Conservation (phyloP, 2,888 invertebrate genomes). For the Shargacucullia verbasci region DNA sequence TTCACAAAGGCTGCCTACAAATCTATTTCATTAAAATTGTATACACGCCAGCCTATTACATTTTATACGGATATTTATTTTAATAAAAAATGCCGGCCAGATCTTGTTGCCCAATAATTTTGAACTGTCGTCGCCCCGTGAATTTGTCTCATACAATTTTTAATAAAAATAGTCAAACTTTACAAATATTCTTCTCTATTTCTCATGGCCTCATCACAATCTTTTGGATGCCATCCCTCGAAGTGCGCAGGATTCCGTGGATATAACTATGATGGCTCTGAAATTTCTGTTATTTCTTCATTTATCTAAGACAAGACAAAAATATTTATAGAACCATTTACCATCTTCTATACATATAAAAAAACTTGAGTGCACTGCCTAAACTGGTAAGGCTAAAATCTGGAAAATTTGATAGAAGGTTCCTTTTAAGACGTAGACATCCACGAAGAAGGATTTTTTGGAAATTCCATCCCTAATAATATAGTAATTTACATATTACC, state of each 20-base stretch:
- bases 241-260: constrained; percentile 6
- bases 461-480: no score
- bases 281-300: no score
- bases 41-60: constrained; percentile 11
- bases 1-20: not conserved
- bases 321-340: no score
- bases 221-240: constrained; percentile 5
- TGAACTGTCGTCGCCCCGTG: constrained; percentile 16
- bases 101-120: constrained; percentile 24
- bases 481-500: no score
- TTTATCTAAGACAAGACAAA: no score
- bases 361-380: no score
- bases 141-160: constrained; percentile 31
- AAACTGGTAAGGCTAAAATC: no score
- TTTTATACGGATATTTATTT: constrained; percentile 25
- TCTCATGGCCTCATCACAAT: constrained; percentile 17
- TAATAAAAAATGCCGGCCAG: constrained; percentile 32
- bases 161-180: constrained; percentile 23
- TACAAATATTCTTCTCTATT: constrained; percentile 30
- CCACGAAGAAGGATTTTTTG: no score
- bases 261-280: not conserved
- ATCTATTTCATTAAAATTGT: constrained; percentile 34
- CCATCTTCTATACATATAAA: no score
- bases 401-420: no score
- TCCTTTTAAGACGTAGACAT: no score